Evolutionary conservation across 2,888 invertebrate species (phyloP), one percentile per base, ranked within the genome.

Genomic region (Dendrolimus houi): DNA sequence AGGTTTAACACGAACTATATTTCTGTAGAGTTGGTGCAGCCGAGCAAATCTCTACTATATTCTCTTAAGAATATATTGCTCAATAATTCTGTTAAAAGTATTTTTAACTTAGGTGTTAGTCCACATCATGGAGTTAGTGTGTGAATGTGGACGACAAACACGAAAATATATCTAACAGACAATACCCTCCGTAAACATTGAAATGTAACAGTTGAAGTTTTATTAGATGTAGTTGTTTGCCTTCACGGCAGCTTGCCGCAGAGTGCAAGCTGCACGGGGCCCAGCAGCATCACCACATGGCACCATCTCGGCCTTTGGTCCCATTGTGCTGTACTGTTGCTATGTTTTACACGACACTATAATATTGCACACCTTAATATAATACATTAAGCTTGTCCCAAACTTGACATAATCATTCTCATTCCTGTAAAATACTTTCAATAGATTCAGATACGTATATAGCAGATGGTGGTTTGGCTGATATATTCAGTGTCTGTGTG

Each of bases 1-100:
- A 85, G 85, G 74, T 74, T 78, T 83, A 83, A 81, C 79, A 79
- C 77, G 74, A 80, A 79, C 79, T 81, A 81, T 84, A 29, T 29
- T 29, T 86, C 83, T 69, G 84, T 88, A 86, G 85, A 85, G 83
- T 87, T 87, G 87, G 88, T 87, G 88, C 89, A 89, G 86, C 87
- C 83, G 88, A 87, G 89, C 87, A 88, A 87, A 85, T 85, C 87
- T 89, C 87, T 88, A 87, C 83, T 84, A 84, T 87, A 87, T 89
- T 88, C 88, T 85, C 80, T 78, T 85, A 84, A 69, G 87, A 83
- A 87, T 88, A 84, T 87, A 86, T 89, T 90, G 89, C 89, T 90
- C 89, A 90, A 90, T 88, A 81, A 85, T 86, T 88, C 85, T 83
- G 87, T 90, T 89, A 77, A 85, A 83, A 81, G 85, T 87, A 86